A percentile compares a stretch with the other conserved stretches of the same genome.
phyloP scores from a whole-genome alignment of 2,113 vertebrate genomes.

The Nannospalax galili region DNA sequence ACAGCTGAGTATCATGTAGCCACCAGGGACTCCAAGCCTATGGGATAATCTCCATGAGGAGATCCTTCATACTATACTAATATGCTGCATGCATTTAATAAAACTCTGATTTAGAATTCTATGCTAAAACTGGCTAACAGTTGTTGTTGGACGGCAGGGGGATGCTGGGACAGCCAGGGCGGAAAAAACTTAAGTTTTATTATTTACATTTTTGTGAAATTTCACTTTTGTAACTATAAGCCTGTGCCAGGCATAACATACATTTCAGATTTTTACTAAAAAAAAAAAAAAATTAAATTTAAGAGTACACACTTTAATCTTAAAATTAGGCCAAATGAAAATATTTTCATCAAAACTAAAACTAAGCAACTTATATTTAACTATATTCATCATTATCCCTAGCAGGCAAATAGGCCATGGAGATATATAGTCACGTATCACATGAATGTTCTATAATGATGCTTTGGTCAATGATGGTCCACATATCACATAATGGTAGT shows the following conservation, averaged over 20 bases:
- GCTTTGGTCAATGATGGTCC: background rate
- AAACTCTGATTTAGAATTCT: too few relatives aligned
- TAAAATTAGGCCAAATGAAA: background rate
- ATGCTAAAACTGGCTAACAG: too few relatives aligned
- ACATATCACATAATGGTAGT: background rate
- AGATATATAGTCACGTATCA: background rate
- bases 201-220: too few relatives aligned
- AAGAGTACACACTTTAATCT: background rate
- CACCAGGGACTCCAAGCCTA: accelerated
- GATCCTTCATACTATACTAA: too few relatives aligned
- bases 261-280: background rate
- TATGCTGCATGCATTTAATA: too few relatives aligned
- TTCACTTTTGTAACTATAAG: too few relatives aligned
- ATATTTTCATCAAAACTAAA: constrained; percentile 1
- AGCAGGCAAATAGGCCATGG: background rate
- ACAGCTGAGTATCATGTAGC: accelerated
- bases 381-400: background rate
- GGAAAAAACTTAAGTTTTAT: too few relatives aligned
- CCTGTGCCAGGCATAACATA: background rate
- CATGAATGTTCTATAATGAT: too few relatives aligned
- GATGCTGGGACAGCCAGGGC: too few relatives aligned
- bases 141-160: too few relatives aligned
- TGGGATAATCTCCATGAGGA: background rate
- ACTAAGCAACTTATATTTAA: background rate
- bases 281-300: background rate